A percentile compares a stretch with the other conserved stretches of the same genome.
Evolutionary conservation across 2,113 vertebrate genomes (phyloP).

Genomic region (Chrysochloris asiatica): DNA sequence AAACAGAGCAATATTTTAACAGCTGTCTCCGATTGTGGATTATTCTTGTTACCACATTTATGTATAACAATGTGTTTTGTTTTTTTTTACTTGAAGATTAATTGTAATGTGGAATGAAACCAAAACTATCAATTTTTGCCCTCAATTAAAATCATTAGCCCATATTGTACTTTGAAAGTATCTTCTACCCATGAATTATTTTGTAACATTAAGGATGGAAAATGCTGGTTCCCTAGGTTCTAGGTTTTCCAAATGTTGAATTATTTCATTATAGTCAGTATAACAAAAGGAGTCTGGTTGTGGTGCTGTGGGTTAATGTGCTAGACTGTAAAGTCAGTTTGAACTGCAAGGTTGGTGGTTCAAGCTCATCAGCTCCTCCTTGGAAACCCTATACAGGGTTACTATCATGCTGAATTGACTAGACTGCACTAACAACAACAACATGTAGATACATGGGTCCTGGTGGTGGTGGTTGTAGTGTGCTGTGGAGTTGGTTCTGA

Average conservation of each 20-base stretch:
- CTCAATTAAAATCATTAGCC: not conserved
- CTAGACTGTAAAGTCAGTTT: no score
- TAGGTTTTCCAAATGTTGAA: not conserved
- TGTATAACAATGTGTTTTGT: not conserved
- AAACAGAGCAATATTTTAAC: not conserved
- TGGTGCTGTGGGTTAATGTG: no score
- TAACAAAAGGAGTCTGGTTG: not conserved
- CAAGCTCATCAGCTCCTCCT: no score
- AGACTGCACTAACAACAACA: no score
- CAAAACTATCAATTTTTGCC: not conserved
- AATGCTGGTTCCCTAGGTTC: not conserved
- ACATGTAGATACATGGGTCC: no score
- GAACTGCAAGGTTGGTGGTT: no score
- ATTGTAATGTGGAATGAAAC: not conserved
- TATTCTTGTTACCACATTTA: not conserved
- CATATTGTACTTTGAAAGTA: not conserved
- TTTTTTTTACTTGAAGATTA: not conserved
- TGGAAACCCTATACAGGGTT: no score
- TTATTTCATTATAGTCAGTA: not conserved
- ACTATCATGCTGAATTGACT: no score
- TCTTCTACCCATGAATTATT: not conserved
- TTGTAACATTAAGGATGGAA: not conserved
- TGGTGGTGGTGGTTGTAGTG: no score
- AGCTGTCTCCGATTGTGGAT: not conserved
- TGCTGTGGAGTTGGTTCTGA: no score